Conservation (phyloP, 2,888 invertebrate genomes). For the Phortica okadai region DNA sequence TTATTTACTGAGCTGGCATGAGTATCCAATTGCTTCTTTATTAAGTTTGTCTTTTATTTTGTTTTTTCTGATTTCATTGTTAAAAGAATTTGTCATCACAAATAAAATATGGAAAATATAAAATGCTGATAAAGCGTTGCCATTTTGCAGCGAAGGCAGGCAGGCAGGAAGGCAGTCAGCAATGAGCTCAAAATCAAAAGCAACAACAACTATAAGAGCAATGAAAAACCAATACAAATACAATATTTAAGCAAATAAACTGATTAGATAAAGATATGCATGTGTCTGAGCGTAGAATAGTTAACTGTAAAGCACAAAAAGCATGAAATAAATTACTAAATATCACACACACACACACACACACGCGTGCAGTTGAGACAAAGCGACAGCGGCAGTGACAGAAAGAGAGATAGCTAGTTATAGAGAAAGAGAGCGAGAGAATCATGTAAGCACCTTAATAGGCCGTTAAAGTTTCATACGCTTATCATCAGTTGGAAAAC, state of each 20-base stretch:
- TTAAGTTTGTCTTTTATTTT: too few species aligned
- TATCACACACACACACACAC: not conserved
- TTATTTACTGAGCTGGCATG: too few species aligned
- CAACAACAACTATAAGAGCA: too few species aligned
- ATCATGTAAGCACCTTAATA: too few species aligned
- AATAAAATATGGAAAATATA: not conserved
- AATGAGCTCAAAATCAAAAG: too few species aligned
- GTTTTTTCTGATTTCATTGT: too few species aligned
- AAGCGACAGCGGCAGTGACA: not conserved
- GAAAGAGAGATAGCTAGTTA: not conserved
- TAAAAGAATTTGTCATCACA: conserved; percentile 8
- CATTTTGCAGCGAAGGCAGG: not conserved
- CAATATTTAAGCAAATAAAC: conserved; percentile 14
- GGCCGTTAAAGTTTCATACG: too few species aligned
- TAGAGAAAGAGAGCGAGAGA: not conserved
- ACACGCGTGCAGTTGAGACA: not conserved
- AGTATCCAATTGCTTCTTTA: too few species aligned
- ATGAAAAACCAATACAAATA: not conserved
- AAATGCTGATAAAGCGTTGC: conserved; percentile 4
- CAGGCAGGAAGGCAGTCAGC: too few species aligned
- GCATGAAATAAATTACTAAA: conserved; percentile 13
- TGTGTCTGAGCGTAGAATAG: conserved; percentile 1
- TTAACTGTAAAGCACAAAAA: not conserved
- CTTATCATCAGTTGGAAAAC: too few species aligned
- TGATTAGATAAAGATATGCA: conserved; percentile 3